These are phyloP conservation scores for Phrynosoma blainvillii DNA, from an alignment of 2,113 vertebrate genomes.

Conservation along the genomic window DNA sequence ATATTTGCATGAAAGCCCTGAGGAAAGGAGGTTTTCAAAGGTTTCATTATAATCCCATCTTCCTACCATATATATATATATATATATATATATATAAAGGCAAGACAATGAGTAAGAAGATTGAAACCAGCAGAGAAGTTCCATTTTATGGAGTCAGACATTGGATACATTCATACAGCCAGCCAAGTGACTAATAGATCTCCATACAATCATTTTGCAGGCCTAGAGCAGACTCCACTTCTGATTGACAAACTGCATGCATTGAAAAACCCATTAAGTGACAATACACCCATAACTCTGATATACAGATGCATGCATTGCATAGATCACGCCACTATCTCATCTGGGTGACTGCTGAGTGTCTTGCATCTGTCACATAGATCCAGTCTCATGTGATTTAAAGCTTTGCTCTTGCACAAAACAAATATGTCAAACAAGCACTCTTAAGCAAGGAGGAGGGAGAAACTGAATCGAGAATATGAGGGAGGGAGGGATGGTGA, in stretches of 20 bases:
- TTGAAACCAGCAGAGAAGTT: constrained; percentile 19
- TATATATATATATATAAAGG: not conserved
- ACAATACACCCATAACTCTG: not conserved
- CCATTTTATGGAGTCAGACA: constrained; percentile 11
- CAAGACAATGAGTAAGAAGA: not conserved
- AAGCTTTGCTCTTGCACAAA: not conserved
- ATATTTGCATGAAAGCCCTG: not conserved
- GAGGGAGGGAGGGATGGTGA: not conserved
- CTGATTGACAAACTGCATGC: not conserved
- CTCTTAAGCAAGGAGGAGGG: not conserved
- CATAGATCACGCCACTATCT: not conserved
- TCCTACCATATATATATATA: not conserved
- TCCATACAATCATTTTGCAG: not conserved
- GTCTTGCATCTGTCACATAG: not conserved
- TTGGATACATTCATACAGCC: not conserved
- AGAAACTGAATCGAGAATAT: not conserved
- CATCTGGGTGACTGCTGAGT: not conserved
- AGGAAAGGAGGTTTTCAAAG: not conserved
- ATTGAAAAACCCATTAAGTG: not conserved
- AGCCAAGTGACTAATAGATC: not conserved
- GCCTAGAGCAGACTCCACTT: constrained; percentile 3
- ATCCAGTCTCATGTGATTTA: not conserved
- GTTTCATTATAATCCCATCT: not conserved
- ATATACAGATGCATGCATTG: not conserved
- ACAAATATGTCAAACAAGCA: not conserved